These are phyloP conservation scores for Anoura caudifer DNA, from an alignment of 2,113 vertebrate genomes.

Conservation along the genomic window DNA sequence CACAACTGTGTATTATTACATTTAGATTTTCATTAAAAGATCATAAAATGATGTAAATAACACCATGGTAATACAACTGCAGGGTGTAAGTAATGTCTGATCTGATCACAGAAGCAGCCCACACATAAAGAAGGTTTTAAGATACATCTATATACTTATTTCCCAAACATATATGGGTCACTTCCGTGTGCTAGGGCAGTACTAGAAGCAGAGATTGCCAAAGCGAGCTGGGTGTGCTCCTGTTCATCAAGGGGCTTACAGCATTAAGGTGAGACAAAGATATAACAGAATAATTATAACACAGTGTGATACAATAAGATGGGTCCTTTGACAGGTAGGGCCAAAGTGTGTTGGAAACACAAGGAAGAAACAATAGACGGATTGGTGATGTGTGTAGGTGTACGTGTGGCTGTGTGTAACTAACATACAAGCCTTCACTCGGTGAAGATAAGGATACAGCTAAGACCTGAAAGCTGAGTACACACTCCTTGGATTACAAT, in stretches of 20 bases:
- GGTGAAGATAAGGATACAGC: background rate
- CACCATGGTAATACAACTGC: background rate
- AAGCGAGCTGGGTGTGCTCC: background rate
- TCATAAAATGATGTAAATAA: background rate
- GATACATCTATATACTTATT: background rate
- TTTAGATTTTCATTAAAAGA: background rate
- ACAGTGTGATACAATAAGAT: background rate
- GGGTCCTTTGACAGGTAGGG: background rate
- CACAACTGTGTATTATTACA: background rate
- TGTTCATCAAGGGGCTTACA: background rate
- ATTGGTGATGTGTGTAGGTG: background rate
- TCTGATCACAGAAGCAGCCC: background rate
- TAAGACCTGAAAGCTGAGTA: background rate
- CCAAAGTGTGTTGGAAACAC: background rate
- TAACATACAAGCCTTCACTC: background rate
- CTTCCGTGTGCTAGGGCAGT: background rate
- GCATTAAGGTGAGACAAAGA: background rate
- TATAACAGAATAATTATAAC: background rate
- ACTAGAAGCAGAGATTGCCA: background rate
- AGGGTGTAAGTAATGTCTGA: background rate
- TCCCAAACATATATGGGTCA: background rate
- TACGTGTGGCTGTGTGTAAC: background rate
- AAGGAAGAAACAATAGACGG: background rate
- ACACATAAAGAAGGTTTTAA: background rate
- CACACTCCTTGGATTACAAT: background rate